phyloP scores from a whole-genome alignment of 1,140 invertebrate genomes.

The Drosophila fuyamai region DNA sequence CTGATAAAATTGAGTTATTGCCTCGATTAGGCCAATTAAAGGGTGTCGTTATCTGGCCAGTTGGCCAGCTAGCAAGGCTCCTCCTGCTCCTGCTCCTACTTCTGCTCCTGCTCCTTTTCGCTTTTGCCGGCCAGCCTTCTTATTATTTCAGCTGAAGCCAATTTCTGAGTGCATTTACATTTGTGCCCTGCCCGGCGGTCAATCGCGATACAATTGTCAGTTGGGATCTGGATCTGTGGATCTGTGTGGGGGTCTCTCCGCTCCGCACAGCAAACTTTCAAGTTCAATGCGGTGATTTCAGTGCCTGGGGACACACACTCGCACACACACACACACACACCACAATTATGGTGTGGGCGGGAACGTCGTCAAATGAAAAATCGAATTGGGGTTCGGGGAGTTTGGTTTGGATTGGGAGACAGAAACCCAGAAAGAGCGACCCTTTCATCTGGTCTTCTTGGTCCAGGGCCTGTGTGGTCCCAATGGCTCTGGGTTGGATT shows the following conservation, averaged over 20 bases:
- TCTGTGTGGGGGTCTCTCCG: slow-evolving; percentile 20
- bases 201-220: slow-evolving; percentile 79
- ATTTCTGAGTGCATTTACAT: slow-evolving; percentile 41
- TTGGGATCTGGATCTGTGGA: slow-evolving; percentile 48
- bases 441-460: slow-evolving; percentile 46
- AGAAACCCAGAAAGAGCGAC: slow-evolving; percentile 45
- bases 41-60: slow-evolving; percentile 51
- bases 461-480: slow-evolving; percentile 45
- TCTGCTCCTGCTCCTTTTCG: slow-evolving; percentile 3
- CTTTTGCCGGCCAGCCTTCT: slow-evolving; percentile 24
- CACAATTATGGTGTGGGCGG: slow-evolving; percentile 73
- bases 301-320: slow-evolving; percentile 55
- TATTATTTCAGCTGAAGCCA: slow-evolving; percentile 50
- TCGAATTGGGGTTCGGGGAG: slow-evolving; percentile 41
- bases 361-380: slow-evolving; percentile 78
- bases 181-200: slow-evolving; percentile 65
- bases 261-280: slow-evolving; percentile 47
- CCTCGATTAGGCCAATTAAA: slow-evolving; percentile 76
- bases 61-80: slow-evolving; percentile 5
- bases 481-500: slow-evolving; percentile 19
- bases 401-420: slow-evolving; percentile 1
- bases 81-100: slow-evolving; percentile 28
- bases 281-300: slow-evolving; percentile 74
- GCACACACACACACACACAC: slow-evolving; percentile 19
- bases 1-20: slow-evolving; percentile 81